A percentile compares a stretch with the other conserved stretches of the same genome.
Conservation (phyloP, 2,888 invertebrate species). For the Tiliacea aurago region DNA sequence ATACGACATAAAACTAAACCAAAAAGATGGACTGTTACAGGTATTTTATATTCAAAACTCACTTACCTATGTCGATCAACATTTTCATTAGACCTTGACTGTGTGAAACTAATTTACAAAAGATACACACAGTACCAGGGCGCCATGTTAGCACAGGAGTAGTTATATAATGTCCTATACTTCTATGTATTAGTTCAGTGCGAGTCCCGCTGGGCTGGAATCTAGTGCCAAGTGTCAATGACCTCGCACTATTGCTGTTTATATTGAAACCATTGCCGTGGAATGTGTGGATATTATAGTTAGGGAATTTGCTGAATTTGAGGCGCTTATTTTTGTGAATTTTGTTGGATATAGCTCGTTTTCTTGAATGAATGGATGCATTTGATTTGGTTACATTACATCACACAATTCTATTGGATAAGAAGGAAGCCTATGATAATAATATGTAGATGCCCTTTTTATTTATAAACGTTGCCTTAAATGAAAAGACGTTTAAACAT, state of each 20-base stretch:
- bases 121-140: conserved; percentile 47
- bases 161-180: conserved; percentile 53
- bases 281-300: conserved; percentile 45
- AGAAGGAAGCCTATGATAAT: background rate
- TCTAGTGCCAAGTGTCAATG: conserved; percentile 69
- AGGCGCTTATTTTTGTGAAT: conserved; percentile 12
- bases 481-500: too few species aligned
- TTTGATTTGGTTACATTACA: background rate
- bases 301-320: conserved; percentile 31
- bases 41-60: background rate
- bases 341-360: background rate
- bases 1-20: background rate
- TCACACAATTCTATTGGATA: background rate
- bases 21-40: background rate
- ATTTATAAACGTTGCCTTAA: too few species aligned
- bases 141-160: conserved; percentile 35
- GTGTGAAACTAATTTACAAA: conserved; percentile 48
- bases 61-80: background rate
- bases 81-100: background rate
- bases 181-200: conserved; percentile 58
- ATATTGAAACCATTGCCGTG: conserved; percentile 53
- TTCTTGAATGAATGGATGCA: background rate
- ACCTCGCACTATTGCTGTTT: conserved; percentile 58
- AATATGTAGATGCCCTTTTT: too few species aligned
- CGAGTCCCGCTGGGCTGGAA: conserved; percentile 66